Conservation (phyloP, 2,797 vertebrate species). For the Lacerta viridis region DNA sequence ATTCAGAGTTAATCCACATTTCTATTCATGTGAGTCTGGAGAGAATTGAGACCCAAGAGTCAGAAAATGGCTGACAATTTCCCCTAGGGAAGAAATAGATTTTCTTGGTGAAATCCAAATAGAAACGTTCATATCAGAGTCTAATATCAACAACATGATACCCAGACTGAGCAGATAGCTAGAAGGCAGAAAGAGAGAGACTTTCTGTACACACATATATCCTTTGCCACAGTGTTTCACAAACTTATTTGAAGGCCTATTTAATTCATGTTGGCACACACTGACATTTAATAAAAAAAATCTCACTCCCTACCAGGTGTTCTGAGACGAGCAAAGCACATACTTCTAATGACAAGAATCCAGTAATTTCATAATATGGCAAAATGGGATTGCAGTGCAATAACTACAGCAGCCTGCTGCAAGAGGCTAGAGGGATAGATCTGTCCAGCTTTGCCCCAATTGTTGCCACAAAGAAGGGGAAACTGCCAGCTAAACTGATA, state of each 20-base stretch:
- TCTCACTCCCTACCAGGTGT: slow-evolving; percentile 77
- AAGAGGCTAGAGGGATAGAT: not conserved
- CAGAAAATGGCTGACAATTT: slow-evolving; percentile 67
- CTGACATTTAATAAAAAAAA: slow-evolving; percentile 79
- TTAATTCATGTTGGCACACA: slow-evolving; percentile 80
- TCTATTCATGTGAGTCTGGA: slow-evolving; percentile 59
- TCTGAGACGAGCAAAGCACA: slow-evolving; percentile 66
- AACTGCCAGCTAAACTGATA: not conserved
- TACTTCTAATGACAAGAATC: slow-evolving; percentile 45
- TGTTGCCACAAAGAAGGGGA: not conserved
- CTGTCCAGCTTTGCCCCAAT: not conserved
- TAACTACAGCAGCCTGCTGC: slow-evolving; percentile 27
- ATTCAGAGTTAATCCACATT: slow-evolving; percentile 67
- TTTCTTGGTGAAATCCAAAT: slow-evolving; percentile 73
- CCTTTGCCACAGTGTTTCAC: slow-evolving; percentile 68
- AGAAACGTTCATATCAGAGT: slow-evolving; percentile 73
- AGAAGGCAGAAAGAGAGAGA: slow-evolving; percentile 68
- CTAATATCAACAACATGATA: slow-evolving; percentile 76
- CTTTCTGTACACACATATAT: slow-evolving; percentile 62
- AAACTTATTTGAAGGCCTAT: slow-evolving; percentile 75
- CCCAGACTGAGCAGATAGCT: slow-evolving; percentile 67
- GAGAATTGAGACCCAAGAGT: slow-evolving; percentile 65
- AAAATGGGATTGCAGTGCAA: slow-evolving; percentile 45
- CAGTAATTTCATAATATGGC: slow-evolving; percentile 60
- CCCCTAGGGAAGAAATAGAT: slow-evolving; percentile 64